Evolutionary conservation across 1,140 invertebrate genomes (phyloP).

Genomic region (Zaprionus taronus): DNA sequence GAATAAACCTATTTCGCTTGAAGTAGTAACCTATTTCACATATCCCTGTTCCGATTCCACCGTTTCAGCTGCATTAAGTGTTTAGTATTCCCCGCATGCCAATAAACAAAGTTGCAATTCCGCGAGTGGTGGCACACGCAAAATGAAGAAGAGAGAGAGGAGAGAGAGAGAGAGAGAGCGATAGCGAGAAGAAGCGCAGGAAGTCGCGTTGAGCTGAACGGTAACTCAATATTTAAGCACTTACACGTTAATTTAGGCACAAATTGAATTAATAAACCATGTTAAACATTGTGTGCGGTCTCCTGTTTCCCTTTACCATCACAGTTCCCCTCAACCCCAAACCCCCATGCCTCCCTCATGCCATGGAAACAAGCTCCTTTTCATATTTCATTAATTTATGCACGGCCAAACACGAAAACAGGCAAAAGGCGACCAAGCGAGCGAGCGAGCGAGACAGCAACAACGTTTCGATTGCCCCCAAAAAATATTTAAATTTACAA

Average conservation of each 20-base stretch:
- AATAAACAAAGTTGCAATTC: slow-evolving; percentile 14
- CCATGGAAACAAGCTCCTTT: slow-evolving; percentile 60
- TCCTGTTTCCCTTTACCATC: slow-evolving; percentile 34
- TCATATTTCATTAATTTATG: slow-evolving; percentile 84
- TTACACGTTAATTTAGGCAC: slow-evolving; percentile 84
- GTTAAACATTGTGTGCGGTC: slow-evolving; percentile 83
- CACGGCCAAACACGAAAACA: slow-evolving; percentile 75
- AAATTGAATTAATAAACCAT: slow-evolving; percentile 85
- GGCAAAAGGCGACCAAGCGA: slow-evolving; percentile 26
- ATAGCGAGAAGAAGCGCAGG: slow-evolving; percentile 25
- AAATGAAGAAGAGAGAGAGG: slow-evolving; percentile 17
- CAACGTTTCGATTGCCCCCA: slow-evolving; percentile 17
- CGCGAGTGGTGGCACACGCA: slow-evolving; percentile 50
- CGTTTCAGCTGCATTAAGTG: too few species aligned
- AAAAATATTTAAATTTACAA: slow-evolving; percentile 81
- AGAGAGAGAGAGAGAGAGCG: not conserved
- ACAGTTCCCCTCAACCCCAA: not conserved
- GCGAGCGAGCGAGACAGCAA: not conserved
- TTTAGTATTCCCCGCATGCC: too few species aligned
- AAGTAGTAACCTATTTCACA: too few species aligned
- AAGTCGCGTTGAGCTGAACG: slow-evolving; percentile 43
- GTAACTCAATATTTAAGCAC: slow-evolving; percentile 84
- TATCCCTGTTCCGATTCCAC: too few species aligned
- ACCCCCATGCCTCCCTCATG: not conserved
- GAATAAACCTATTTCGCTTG: too few species aligned